These are phyloP conservation scores for Drosophila leonis DNA, from an alignment of 2,888 invertebrate species.

Conservation along the genomic window DNA sequence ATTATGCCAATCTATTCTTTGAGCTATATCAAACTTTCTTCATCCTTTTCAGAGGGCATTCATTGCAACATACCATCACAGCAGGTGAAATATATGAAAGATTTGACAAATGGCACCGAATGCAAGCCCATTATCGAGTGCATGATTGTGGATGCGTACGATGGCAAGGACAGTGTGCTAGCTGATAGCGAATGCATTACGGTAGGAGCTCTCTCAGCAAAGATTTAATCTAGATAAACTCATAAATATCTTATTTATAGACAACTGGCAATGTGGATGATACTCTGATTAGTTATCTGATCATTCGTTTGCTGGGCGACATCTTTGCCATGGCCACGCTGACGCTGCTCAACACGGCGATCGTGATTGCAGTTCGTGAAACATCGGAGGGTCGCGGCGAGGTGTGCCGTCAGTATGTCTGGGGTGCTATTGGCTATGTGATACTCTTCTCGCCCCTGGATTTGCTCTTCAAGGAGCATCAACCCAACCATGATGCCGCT, in stretches of 20 bases:
- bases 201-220: conserved; percentile 58
- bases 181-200: conserved; percentile 89
- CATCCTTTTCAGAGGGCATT: conserved; percentile 85
- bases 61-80: conserved; percentile 88
- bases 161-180: conserved; percentile 88
- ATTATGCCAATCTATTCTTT: no score
- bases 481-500: conserved; percentile 73
- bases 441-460: conserved; percentile 88
- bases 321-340: conserved; percentile 91
- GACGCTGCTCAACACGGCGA: conserved; percentile 90
- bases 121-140: conserved; percentile 91
- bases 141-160: conserved; percentile 90
- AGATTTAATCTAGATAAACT: background rate
- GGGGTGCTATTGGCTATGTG: conserved; percentile 91
- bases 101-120: conserved; percentile 69
- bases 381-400: conserved; percentile 92
- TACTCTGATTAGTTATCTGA: conserved; percentile 90
- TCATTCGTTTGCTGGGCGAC: conserved; percentile 90
- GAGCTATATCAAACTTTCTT: background rate
- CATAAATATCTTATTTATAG: conserved; percentile 40
- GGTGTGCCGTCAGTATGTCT: conserved; percentile 91
- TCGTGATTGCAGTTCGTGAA: conserved; percentile 93
- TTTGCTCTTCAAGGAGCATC: conserved; percentile 82
- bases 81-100: conserved; percentile 85
- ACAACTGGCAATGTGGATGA: conserved; percentile 88